Percentiles rank a stretch among this genome's conserved stretches.
Conservation (phyloP, 2,888 invertebrate genomes). For the Metallyticus violacea region DNA sequence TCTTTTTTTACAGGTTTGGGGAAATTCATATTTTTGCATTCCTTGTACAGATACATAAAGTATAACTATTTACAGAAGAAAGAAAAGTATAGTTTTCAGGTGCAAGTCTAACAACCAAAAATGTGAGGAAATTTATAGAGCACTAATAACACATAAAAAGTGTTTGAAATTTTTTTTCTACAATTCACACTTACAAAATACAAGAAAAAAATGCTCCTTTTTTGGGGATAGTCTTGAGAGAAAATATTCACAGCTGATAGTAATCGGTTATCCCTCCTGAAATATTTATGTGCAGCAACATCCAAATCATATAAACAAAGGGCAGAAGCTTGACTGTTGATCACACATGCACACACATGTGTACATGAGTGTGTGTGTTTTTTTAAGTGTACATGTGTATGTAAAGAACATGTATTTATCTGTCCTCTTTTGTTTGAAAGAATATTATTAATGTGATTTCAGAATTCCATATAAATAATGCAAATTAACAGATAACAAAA, state of each 20-base stretch:
- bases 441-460: no score
- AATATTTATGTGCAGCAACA: constrained; percentile 4
- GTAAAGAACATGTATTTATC: no score
- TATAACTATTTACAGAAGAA: constrained; percentile 9
- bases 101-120: constrained; percentile 2
- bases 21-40: constrained; percentile 15
- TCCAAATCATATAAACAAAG: not conserved
- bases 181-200: constrained; percentile 18
- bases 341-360: no score
- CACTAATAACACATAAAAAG: not conserved
- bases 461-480: no score
- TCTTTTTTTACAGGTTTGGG: not conserved
- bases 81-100: not conserved
- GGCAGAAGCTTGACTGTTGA: not conserved
- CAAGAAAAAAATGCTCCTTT: not conserved
- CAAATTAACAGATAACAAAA: not conserved
- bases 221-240: not conserved
- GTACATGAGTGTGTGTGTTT: no score
- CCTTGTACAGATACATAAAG: not conserved
- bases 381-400: no score
- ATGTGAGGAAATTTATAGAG: not conserved
- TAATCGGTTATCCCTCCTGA: not conserved
- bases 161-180: not conserved
- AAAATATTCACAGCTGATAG: constrained; percentile 1
- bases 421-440: no score